Base-by-base conservation (phyloP, 2,113 vertebrate genomes). In the Tringa solitaria region DNA sequence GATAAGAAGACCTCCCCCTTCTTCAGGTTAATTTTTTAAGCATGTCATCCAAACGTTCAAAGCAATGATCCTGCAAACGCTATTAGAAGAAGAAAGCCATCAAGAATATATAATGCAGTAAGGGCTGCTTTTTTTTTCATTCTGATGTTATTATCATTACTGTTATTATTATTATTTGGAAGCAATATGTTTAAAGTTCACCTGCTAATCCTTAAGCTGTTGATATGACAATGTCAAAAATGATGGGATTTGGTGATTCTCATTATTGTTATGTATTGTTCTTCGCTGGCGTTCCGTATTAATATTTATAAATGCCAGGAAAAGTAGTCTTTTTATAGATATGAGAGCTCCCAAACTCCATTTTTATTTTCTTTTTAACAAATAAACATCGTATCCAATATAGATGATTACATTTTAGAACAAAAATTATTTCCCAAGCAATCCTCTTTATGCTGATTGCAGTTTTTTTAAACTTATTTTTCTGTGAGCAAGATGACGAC, bases 261-360 rank as follows among this genome's bases (percentile, higher is more conserved):
- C 98, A 98, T 98, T 98, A 98, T 97, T 98, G 96, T 98, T 97
- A 98, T 98, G 98, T 97, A 98, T 98, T 98, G 98, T 98, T 98
- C 97, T 97, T 98, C 93, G 41, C 68, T 88, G 90, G 86, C 33
- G 54, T 97, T 97, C 96, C 96, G 84, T 98, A 98, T 98, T 98
- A 98, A 98, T 98, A 98, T 98, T 98, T 98, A 98, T 98, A 98
- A 98, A 98, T 97, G 97, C 97, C 93, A 83, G 93, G 82, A 56
- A 90, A 95, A 95, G 87, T 84, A 89, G 89, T 96, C 96, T 97
- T 97, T 98, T 98, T 97, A 98, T 97, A 97, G 97, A 96, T 85
- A 92, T 30, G 67, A 97, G 96, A 95, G 93, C 84, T 96, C 95
- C 97, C 93, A 95, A 97, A 87, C 95, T 96, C 96, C 90, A 61